These are phyloP conservation scores for Mythimna albipuncta DNA, from an alignment of 2,888 invertebrate species.

Conservation along the genomic window DNA sequence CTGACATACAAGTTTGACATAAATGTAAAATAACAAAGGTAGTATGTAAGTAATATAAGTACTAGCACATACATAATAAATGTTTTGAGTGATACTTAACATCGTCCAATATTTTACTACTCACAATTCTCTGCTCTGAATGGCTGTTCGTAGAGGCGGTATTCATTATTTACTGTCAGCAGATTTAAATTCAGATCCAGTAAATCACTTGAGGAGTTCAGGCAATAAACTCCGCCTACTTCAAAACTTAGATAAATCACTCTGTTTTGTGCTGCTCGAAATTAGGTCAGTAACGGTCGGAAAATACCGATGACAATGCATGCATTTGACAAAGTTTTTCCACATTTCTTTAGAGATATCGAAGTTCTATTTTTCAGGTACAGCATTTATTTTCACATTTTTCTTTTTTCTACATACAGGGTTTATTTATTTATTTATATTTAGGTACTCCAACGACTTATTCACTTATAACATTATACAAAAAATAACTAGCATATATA, in stretches of 20 bases:
- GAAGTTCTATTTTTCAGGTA: no score
- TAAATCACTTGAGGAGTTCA: slow-evolving; percentile 37
- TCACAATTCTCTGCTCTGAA: neutral
- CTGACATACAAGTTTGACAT: no score
- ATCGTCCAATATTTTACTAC: neutral
- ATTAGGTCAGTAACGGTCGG: slow-evolving; percentile 21
- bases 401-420: no score
- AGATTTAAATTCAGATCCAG: slow-evolving; percentile 28
- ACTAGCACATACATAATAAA: no score
- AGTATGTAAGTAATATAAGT: no score
- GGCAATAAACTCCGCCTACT: slow-evolving; percentile 33
- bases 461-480: no score
- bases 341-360: neutral
- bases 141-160: neutral
- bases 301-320: slow-evolving; percentile 28
- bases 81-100: no score
- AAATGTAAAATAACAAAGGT: no score
- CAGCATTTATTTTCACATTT: no score
- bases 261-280: slow-evolving; percentile 28
- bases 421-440: no score
- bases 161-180: slow-evolving; percentile 30
- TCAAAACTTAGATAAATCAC: slow-evolving; percentile 46
- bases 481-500: no score
- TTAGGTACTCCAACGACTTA: no score
- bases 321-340: slow-evolving; percentile 8